Conservation (phyloP, 2,113 vertebrate genomes). For the Dipodomys spectabilis region DNA sequence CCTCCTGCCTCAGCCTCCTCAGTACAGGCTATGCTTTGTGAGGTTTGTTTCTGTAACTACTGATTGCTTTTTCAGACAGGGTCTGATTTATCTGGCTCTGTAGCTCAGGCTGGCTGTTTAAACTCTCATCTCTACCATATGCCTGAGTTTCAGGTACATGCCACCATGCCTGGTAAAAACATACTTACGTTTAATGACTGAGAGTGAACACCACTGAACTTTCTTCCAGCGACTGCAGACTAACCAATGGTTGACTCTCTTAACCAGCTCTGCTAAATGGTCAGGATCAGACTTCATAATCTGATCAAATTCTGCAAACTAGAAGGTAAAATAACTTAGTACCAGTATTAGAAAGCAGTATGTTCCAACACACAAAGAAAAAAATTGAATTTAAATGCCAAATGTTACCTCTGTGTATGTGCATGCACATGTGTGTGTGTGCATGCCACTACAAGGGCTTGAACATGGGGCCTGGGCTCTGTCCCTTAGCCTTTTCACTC, state of each 20-base stretch:
- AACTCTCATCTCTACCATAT: background rate
- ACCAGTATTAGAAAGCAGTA: conserved; percentile 21
- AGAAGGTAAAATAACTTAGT: conserved; percentile 50
- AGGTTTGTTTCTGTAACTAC: background rate
- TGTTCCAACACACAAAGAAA: conserved; percentile 4
- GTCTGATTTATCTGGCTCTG: background rate
- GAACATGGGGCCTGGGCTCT: too few species aligned
- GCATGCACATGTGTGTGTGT: too few species aligned
- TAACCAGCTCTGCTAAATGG: conserved; percentile 95
- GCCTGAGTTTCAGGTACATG: background rate
- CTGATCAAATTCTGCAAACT: conserved; percentile 99
- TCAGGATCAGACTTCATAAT: conserved; percentile 99
- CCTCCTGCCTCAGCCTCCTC: too few species aligned
- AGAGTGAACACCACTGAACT: conserved; percentile 96
- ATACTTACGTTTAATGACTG: conserved; percentile 96
- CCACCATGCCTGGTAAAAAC: background rate
- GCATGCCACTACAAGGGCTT: too few species aligned
- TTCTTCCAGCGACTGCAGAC: conserved; percentile 99
- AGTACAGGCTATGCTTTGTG: too few species aligned
- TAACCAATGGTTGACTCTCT: conserved; percentile 97
- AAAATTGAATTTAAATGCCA: conserved; percentile 9
- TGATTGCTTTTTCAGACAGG: background rate
- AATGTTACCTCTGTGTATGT: background rate
- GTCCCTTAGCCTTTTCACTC: too few species aligned
- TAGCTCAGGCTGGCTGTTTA: background rate